Percentiles rank a stretch among this genome's conserved stretches.
phyloP scores from a whole-genome alignment of 92 coral and sea anemone species.

The Paramuricea clavata region DNA sequence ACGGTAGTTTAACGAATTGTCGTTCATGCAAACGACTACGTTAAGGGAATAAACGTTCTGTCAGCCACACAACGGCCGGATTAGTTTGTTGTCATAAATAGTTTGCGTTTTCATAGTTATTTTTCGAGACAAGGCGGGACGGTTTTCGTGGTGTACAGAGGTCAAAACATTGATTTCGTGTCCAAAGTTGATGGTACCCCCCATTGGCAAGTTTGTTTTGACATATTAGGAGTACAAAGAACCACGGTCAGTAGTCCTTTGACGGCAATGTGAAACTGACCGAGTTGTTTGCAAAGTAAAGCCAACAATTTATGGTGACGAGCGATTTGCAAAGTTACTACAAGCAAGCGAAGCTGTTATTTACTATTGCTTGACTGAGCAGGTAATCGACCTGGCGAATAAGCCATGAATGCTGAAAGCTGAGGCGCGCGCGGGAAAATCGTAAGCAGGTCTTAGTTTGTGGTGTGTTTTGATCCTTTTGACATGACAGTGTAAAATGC shows the following conservation, averaged over 20 bases:
- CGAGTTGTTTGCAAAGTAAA: conserved; percentile 57
- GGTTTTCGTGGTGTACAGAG: conserved; percentile 21
- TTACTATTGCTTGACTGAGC: conserved; percentile 11
- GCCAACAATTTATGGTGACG: conserved; percentile 43
- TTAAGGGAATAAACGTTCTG: not conserved
- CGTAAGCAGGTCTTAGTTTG: not conserved
- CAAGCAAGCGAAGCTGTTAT: conserved; percentile 10
- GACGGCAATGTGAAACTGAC: conserved; percentile 50
- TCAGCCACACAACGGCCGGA: not conserved
- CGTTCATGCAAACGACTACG: not conserved
- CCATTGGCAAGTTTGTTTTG: conserved; percentile 51
- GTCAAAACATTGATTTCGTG: conserved; percentile 41
- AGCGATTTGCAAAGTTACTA: not conserved
- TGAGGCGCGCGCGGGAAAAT: conserved; percentile 5
- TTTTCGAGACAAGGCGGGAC: conserved; percentile 6
- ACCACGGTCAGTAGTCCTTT: conserved; percentile 42
- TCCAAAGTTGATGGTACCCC: conserved; percentile 45
- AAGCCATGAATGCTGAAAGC: not conserved
- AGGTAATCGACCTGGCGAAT: conserved; percentile 32
- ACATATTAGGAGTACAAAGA: conserved; percentile 36
- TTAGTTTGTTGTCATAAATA: conserved; percentile 20
- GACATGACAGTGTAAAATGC: conserved; percentile 22
- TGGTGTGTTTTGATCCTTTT: not conserved
- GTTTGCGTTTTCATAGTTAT: not conserved
- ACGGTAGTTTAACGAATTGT: conserved; percentile 33